These are phyloP conservation scores for Caprella mutica DNA, from an alignment of 2,888 invertebrate genomes.

Conservation along the genomic window DNA sequence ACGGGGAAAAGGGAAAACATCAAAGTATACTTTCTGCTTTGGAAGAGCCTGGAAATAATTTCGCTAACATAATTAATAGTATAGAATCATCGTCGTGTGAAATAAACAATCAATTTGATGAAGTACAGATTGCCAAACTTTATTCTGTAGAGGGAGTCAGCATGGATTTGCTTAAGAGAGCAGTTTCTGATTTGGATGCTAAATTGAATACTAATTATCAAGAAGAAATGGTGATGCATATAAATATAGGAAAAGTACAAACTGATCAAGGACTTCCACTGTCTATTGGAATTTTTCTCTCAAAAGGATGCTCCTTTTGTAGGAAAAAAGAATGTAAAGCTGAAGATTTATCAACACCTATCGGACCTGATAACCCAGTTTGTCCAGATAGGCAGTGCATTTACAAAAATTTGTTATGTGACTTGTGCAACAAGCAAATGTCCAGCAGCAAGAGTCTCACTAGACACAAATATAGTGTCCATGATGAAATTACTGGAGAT, in stretches of 20 bases:
- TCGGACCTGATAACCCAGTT: conserved; percentile 32
- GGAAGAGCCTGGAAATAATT: not conserved
- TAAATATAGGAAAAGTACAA: conserved; percentile 31
- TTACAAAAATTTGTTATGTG: conserved; percentile 28
- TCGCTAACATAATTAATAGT: too few species aligned
- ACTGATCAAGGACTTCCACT: conserved; percentile 19
- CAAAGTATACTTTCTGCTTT: not conserved
- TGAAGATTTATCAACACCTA: conserved; percentile 28
- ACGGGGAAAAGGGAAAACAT: conserved; percentile 7
- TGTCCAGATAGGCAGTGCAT: conserved; percentile 34
- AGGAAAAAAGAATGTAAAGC: conserved; percentile 31
- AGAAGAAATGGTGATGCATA: conserved; percentile 32
- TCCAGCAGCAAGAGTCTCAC: conserved; percentile 32
- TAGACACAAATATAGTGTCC: conserved; percentile 30
- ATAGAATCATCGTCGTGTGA: too few species aligned
- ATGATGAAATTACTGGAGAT: conserved; percentile 29
- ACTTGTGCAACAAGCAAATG: conserved; percentile 32
- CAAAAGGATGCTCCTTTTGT: conserved; percentile 33
- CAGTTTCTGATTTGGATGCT: conserved; percentile 27
- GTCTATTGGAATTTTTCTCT: conserved; percentile 25
- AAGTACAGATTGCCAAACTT: conserved; percentile 1
- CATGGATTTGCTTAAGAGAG: conserved; percentile 19
- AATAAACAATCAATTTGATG: too few species aligned
- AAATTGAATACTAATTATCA: conserved; percentile 30
- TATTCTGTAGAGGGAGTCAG: conserved; percentile 24